Evolutionary conservation across 2,113 vertebrate genomes (phyloP).

Genomic region (Ctenomys sociabilis): DNA sequence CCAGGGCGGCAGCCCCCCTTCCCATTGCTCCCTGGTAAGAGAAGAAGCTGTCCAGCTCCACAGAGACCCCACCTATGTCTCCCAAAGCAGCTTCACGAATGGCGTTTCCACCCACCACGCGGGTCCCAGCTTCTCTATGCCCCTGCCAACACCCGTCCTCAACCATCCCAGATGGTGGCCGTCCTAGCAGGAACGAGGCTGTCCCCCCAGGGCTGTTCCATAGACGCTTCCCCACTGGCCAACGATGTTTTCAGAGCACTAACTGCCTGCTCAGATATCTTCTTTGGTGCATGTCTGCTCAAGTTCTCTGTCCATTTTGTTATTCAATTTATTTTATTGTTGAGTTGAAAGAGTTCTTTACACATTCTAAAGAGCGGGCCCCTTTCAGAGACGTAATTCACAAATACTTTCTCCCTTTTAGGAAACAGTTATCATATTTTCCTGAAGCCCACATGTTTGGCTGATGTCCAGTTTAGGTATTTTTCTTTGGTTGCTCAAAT

Average conservation of each 20-base stretch:
- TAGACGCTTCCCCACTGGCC: neutral
- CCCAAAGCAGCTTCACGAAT: neutral
- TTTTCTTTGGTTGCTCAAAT: neutral
- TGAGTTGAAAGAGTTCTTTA: neutral
- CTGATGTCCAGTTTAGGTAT: neutral
- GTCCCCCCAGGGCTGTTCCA: neutral
- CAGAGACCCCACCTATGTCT: accelerated
- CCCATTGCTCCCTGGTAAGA: no score
- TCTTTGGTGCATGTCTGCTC: neutral
- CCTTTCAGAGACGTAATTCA: neutral
- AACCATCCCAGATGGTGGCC: accelerated
- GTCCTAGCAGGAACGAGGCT: neutral
- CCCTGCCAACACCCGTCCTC: accelerated
- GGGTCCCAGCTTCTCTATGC: accelerated
- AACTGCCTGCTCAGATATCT: accelerated
- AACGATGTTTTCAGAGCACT: neutral
- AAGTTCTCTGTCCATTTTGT: neutral
- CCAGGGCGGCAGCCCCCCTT: no score
- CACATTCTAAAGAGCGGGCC: neutral
- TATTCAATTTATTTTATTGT: neutral
- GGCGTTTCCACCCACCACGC: accelerated
- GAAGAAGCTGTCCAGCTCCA: neutral
- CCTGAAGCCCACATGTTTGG: neutral
- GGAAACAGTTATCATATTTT: neutral
- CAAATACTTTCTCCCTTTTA: neutral